Evolutionary conservation across 2,888 invertebrate species (phyloP), one percentile per base, ranked within the genome.

Genomic region (Heliconius charithonia): DNA sequence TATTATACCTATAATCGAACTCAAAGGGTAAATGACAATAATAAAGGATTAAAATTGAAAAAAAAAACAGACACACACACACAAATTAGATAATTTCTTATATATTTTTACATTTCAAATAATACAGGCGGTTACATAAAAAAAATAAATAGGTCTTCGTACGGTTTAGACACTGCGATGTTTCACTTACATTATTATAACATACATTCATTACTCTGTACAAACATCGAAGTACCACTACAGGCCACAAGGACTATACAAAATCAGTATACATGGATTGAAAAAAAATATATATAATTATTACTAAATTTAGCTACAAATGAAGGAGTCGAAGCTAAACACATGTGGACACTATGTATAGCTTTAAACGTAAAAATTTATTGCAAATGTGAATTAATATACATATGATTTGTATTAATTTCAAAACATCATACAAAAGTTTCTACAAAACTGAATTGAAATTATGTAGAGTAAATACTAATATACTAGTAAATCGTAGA

Each of bases 61-160:
- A 82, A 81, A 59, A n/a, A 37, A 37, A 37, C 32, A 32, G 32
- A 32, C 32, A 37, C 32, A 59, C 9, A 56, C 71, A 59, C 56
- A 37, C 74, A 72, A 65, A 76, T 71, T 89, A 89, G 88, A 92
- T 91, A 91, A 91, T 92, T 92, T 92, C 93, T 92, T 92, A 90
- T 91, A 93, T 93, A 93, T 93, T 94, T 94, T 93, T 94, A 94
- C 94, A 94, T 91, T 92, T 90, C 85, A 93, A 93, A 93, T 94
- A 93, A 87, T 87, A 87, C 93, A 94, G 94, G 94, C 93, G 94
- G 94, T 94, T 94, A 94, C 92, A 94, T 92, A 92, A 92, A 91
- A 59, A 72, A 90, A 94, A 93, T 93, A 94, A 94, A 93, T 93
- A 93, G 91, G 90, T 88, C 86, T 86, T 85, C 85, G 81, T 86